phyloP scores from a whole-genome alignment of 2,888 invertebrate genomes.

The Cinara cedri region DNA sequence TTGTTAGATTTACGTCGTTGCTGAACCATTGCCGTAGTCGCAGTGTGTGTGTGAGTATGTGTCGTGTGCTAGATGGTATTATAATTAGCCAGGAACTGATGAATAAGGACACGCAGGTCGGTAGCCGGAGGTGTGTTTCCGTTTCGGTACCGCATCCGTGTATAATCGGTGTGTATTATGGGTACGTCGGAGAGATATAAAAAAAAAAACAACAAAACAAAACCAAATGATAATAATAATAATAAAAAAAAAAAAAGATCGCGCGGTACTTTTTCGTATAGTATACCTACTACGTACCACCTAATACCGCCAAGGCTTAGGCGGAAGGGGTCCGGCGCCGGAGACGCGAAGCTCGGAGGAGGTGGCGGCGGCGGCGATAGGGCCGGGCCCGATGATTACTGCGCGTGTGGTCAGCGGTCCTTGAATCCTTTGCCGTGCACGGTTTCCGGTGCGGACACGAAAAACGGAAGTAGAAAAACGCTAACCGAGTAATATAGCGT shows the following conservation, averaged over 20 bases:
- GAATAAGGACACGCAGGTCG: constrained; percentile 53
- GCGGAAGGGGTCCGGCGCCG: constrained; percentile 40
- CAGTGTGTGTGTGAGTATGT: background rate
- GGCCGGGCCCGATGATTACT: constrained; percentile 52
- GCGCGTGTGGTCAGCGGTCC: constrained; percentile 54
- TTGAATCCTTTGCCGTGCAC: constrained; percentile 52
- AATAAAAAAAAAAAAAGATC: constrained; percentile 39
- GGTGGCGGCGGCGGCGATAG: constrained; percentile 23
- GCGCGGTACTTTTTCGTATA: constrained; percentile 38
- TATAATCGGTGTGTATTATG: constrained; percentile 50
- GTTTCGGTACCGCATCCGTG: constrained; percentile 54
- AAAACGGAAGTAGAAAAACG: constrained; percentile 56
- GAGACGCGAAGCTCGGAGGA: constrained; percentile 49
- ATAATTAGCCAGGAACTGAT: constrained; percentile 56
- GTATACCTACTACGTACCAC: too few species aligned
- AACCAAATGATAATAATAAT: background rate
- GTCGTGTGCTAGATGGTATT: constrained; percentile 49
- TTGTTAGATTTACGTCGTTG: constrained; percentile 42
- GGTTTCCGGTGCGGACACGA: constrained; percentile 56
- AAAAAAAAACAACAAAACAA: background rate
- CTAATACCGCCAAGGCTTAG: too few species aligned
- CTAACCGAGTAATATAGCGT: constrained; percentile 32
- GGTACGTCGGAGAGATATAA: constrained; percentile 31
- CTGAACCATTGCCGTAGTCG: constrained; percentile 46
- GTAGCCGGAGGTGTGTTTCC: constrained; percentile 53